A percentile compares a stretch with the other conserved stretches of the same genome.
Evolutionary conservation across 2,113 vertebrate genomes (phyloP).

Genomic region (Uria lomvia): DNA sequence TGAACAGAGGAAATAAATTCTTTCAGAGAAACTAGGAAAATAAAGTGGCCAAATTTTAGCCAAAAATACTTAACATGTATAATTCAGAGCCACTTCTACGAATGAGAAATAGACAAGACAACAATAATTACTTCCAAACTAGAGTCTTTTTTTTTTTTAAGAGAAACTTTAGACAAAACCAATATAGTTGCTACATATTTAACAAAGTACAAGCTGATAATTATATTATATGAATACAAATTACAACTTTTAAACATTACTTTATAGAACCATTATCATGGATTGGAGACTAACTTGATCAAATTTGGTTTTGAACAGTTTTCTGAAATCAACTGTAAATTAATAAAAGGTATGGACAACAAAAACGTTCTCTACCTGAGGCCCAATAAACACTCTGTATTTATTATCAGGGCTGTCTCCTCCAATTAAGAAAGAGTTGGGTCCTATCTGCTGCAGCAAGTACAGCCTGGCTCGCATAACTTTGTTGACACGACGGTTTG

Average conservation of each 20-base stretch:
- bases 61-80: neutral
- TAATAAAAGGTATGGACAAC: neutral
- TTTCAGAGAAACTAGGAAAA: neutral
- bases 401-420: conserved; percentile 88
- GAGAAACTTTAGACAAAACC: neutral
- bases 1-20: neutral
- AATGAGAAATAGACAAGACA: neutral
- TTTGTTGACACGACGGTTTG: conserved; percentile 83
- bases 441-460: conserved; percentile 85
- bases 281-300: neutral
- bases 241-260: neutral
- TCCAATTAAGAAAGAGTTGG: conserved; percentile 86
- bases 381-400: conserved; percentile 85
- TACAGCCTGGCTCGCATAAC: conserved; percentile 86
- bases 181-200: neutral
- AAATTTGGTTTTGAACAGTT: neutral
- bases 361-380: conserved; percentile 71
- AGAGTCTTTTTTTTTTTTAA: neutral
- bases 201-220: neutral
- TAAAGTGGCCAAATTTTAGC: neutral
- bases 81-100: neutral
- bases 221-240: neutral
- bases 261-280: neutral
- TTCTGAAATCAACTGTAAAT: neutral
- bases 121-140: neutral